Conservation (phyloP, 2,888 invertebrate genomes). For the Sinohyriopsis cumingii region DNA sequence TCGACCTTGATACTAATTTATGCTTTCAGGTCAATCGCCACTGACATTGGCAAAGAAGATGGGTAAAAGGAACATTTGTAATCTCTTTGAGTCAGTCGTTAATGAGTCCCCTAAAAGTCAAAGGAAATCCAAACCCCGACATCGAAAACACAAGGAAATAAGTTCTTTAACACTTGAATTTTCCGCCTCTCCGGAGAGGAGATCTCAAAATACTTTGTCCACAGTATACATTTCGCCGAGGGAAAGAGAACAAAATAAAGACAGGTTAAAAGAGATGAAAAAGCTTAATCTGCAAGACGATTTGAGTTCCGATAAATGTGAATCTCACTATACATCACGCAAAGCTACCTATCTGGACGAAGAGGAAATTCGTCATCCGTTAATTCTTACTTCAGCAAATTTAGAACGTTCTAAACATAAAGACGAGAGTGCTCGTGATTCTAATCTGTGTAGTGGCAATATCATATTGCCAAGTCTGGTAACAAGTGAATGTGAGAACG, state of each 20-base stretch:
- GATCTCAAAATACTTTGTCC: constrained; percentile 1
- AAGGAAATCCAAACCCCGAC: constrained; percentile 23
- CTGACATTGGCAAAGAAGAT: constrained; percentile 33
- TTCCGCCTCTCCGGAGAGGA: constrained; percentile 31
- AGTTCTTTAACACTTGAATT: constrained; percentile 23
- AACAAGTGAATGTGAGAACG: too few relatives aligned
- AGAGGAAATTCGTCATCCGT: neutral
- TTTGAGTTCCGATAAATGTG: neutral
- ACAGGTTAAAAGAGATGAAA: neutral
- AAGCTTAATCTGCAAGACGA: neutral
- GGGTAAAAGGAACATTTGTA: constrained; percentile 24
- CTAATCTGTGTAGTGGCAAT: too few relatives aligned
- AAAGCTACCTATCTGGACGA: constrained; percentile 3
- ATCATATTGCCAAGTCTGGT: too few relatives aligned
- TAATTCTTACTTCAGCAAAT: too few relatives aligned
- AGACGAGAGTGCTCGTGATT: too few relatives aligned
- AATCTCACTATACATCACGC: neutral
- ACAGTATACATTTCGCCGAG: neutral
- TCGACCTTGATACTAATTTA: neutral
- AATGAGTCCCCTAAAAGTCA: constrained; percentile 18
- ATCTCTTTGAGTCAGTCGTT: constrained; percentile 29
- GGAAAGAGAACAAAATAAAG: neutral
- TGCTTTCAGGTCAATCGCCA: constrained; percentile 42
- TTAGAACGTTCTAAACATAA: too few relatives aligned
- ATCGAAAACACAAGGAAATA: constrained; percentile 24